Percentiles rank a stretch among this genome's conserved stretches.
Evolutionary conservation across 2,797 vertebrate species (phyloP).

Genomic region (Hybognathus amarus): DNA sequence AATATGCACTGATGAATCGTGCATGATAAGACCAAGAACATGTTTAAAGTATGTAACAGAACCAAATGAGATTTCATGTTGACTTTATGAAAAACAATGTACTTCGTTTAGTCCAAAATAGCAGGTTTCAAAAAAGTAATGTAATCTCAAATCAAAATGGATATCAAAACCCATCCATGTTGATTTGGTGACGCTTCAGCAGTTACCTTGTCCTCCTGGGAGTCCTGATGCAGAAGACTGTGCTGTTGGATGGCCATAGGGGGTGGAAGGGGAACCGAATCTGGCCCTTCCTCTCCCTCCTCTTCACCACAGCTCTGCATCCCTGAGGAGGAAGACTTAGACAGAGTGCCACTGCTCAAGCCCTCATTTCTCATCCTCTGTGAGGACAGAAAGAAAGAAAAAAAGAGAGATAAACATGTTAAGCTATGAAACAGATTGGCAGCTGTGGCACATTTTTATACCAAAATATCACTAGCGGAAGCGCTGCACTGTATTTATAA

Average conservation of each 20-base stretch:
- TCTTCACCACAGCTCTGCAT: slow-evolving; percentile 99
- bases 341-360: slow-evolving; percentile 96
- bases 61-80: neutral
- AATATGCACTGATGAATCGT: neutral
- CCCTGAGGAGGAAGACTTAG: slow-evolving; percentile 96
- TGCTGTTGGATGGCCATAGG: slow-evolving; percentile 99
- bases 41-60: neutral
- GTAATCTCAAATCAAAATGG: neutral
- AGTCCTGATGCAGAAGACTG: slow-evolving; percentile 94
- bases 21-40: neutral
- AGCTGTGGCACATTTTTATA: slow-evolving; percentile 5
- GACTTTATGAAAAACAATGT: neutral
- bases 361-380: slow-evolving; percentile 95
- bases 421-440: neutral
- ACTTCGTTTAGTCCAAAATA: neutral
- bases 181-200: neutral
- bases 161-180: neutral
- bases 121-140: neutral
- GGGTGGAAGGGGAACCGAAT: slow-evolving; percentile 91
- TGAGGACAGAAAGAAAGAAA: slow-evolving; percentile 48
- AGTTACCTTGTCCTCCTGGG: slow-evolving; percentile 95
- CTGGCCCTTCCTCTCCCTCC: slow-evolving; percentile 94
- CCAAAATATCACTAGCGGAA: slow-evolving; percentile 14
- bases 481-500: slow-evolving; percentile 13
- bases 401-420: neutral